These are phyloP conservation scores for Syncerus caffer DNA, from an alignment of 2,797 vertebrate genomes.

Conservation along the genomic window DNA sequence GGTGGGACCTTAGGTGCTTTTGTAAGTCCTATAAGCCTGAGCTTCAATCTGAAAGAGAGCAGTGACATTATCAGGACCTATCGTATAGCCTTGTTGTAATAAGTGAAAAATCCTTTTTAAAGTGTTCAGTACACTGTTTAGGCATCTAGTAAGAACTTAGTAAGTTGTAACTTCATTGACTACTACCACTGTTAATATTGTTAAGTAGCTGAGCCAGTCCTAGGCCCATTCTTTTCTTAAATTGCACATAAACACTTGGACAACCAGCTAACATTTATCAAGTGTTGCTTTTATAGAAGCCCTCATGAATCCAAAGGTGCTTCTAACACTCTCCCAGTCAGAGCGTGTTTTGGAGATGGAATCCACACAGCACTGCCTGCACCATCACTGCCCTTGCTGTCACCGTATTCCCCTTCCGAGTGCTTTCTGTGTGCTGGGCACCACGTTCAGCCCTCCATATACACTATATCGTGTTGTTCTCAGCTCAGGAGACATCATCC, in stretches of 20 bases:
- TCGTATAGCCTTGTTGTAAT: background rate
- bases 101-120: background rate
- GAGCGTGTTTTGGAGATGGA: fast-evolving
- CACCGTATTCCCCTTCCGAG: background rate
- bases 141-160: background rate
- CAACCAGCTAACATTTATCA: background rate
- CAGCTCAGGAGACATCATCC: background rate
- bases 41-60: background rate
- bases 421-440: background rate
- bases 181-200: background rate
- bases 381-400: fast-evolving
- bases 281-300: background rate
- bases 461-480: background rate
- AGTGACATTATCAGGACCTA: background rate
- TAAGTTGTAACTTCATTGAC: background rate
- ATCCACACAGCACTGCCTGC: background rate
- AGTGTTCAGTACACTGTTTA: background rate
- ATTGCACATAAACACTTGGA: background rate
- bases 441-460: fast-evolving
- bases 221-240: background rate
- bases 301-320: background rate
- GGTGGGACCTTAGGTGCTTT: background rate
- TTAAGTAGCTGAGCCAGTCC: background rate
- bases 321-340: background rate
- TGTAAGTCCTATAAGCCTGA: background rate